These are phyloP conservation scores for Acronicta leporina DNA, from an alignment of 2,888 invertebrate species.

Conservation along the genomic window DNA sequence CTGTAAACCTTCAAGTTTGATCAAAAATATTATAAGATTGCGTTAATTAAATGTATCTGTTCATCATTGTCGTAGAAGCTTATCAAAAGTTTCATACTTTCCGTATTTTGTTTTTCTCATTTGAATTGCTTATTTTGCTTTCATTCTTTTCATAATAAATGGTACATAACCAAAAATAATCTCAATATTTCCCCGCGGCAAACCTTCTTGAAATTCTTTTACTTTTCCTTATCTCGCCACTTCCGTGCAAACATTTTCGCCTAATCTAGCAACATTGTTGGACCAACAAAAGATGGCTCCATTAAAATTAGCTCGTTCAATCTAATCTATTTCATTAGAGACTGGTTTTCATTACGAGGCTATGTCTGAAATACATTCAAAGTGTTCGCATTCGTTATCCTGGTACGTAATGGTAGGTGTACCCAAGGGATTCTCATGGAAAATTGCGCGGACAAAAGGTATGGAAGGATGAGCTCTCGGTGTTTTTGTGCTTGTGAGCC, in stretches of 20 bases:
- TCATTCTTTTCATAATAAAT: slow-evolving; percentile 24
- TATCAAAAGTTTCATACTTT: background rate
- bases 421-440: slow-evolving; percentile 54
- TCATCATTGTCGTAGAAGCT: background rate
- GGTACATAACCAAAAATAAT: slow-evolving; percentile 25
- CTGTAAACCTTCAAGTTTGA: too few species aligned
- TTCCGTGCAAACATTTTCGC: slow-evolving; percentile 27
- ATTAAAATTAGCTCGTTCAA: slow-evolving; percentile 60
- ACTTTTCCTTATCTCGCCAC: slow-evolving; percentile 32
- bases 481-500: slow-evolving; percentile 23
- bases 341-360: slow-evolving; percentile 60
- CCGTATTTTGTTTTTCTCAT: background rate
- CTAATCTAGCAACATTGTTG: slow-evolving; percentile 44
- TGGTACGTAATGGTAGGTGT: slow-evolving; percentile 60
- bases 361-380: slow-evolving; percentile 61
- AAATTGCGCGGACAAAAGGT: slow-evolving; percentile 51
- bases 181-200: slow-evolving; percentile 20
- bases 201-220: slow-evolving; percentile 27
- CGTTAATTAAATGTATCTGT: background rate
- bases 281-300: slow-evolving; percentile 50
- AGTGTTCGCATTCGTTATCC: slow-evolving; percentile 63
- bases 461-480: slow-evolving; percentile 51
- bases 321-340: slow-evolving; percentile 59
- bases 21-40: background rate
- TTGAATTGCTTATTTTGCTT: slow-evolving; percentile 8